phyloP scores from a whole-genome alignment of 2,113 vertebrate species.

The Pipra filicauda region DNA sequence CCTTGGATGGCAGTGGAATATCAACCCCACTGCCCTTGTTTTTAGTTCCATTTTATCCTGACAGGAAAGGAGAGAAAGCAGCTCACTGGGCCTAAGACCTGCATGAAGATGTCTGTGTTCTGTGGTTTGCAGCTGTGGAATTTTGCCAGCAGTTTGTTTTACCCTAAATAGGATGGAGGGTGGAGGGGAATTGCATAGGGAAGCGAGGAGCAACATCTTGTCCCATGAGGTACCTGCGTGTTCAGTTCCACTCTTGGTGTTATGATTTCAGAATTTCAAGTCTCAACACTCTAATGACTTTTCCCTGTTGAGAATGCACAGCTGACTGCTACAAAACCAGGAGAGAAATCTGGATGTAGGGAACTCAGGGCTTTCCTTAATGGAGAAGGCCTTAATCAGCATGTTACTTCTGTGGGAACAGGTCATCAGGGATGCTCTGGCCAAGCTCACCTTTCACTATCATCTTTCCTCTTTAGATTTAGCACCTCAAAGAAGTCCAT shows the following conservation, averaged over 20 bases:
- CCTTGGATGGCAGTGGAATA: background rate
- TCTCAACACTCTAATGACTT: background rate
- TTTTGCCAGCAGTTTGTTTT: background rate
- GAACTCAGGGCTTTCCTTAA: background rate
- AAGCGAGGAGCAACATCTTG: background rate
- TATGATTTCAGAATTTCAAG: background rate
- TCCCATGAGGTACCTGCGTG: background rate
- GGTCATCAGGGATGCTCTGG: background rate
- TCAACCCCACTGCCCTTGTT: background rate
- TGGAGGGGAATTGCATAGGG: background rate
- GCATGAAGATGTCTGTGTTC: background rate
- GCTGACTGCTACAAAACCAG: background rate
- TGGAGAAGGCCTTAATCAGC: background rate
- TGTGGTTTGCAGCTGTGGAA: background rate
- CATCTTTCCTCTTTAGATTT: background rate
- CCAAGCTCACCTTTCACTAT: background rate
- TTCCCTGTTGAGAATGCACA: background rate
- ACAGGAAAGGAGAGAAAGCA: background rate
- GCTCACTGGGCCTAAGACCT: background rate
- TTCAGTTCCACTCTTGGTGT: background rate
- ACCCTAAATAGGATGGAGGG: background rate
- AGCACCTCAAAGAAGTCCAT: background rate
- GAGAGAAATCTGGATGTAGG: background rate
- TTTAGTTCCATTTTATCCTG: background rate
- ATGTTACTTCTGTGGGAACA: background rate